Conservation (phyloP, 2,888 invertebrate species). For the Phanerotoma sp. region DNA sequence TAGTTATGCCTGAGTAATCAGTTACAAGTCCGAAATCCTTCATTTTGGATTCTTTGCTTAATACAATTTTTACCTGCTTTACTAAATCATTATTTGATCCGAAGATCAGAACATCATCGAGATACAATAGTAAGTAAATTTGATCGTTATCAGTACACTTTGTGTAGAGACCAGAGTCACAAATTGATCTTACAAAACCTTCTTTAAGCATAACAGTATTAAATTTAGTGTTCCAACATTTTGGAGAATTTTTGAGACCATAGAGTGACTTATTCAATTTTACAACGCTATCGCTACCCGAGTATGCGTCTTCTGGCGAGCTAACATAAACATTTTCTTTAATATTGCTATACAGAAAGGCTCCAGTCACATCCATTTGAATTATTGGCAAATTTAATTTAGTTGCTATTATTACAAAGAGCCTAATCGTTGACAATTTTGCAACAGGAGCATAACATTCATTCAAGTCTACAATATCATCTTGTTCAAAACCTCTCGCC, state of each 20-base stretch:
- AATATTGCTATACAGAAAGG: conserved; percentile 30
- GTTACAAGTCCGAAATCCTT: too few species aligned
- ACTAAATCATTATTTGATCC: too few species aligned
- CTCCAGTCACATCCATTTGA: conserved; percentile 30
- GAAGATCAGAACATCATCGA: too few species aligned
- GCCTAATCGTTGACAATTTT: conserved; percentile 10
- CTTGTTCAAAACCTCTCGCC: conserved; percentile 12
- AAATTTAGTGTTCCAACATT: conserved; percentile 18
- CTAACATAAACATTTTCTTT: conserved; percentile 28
- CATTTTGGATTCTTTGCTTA: too few species aligned
- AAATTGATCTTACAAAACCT: conserved; percentile 11
- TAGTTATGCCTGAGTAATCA: too few species aligned
- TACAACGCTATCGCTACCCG: too few species aligned
- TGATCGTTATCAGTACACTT: background rate
- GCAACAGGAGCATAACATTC: conserved; percentile 26
- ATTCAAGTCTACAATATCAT: background rate
- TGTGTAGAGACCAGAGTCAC: conserved; percentile 17
- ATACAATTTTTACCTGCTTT: too few species aligned
- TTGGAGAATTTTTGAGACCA: conserved; percentile 24
- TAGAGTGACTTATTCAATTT: conserved; percentile 24
- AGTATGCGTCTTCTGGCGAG: conserved; percentile 17
- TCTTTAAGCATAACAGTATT: background rate
- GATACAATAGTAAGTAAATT: too few species aligned
- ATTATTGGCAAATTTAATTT: conserved; percentile 24
- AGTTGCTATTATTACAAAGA: conserved; percentile 25